Evolutionary conservation across 2,888 invertebrate genomes (phyloP), one percentile per base, ranked within the genome.

Genomic region (Lucinisca nassula): DNA sequence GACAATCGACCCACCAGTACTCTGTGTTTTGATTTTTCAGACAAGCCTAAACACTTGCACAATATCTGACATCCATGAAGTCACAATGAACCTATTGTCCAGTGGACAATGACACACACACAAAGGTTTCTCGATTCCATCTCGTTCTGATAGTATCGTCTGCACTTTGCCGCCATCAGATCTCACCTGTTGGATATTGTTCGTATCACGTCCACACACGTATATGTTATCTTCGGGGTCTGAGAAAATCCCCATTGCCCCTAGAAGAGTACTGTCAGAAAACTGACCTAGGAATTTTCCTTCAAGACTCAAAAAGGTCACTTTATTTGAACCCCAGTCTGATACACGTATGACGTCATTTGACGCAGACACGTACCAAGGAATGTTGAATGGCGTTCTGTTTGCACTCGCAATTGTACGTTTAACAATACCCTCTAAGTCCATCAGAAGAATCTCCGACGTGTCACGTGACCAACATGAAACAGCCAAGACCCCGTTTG

Each of bases 41-140:
- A 82, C 79, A 8, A 90, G 61, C 82, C 67, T 85, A 67, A 82
- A 90, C 12, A 90, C 79, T 40, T 58, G 70, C 10, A 90, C 81
- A 73, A 78, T 87, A 76, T 90, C 90, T 14, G 90, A 90, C 90
- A 90, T 90, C 90, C 87, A 88, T 76, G 85, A 88, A 72, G 90
- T 86, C 76, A 90, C 84, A 0, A 90, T 74, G 38, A 90, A 80
- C 74, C 85, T 81, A 73, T 90, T 85, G 75, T 90, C 88, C 10
- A 77, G 17, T 24, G 75, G 32, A 38, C 87, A 77, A 73, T 87
- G 84, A 32, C 84, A 74, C 1, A 90, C 79, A 32, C 82, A 79
- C n/a, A 90, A 72, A 4, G 90, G 90, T 61, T 88, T 82, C n/a
- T 55, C 51, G 37, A 90, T 73, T 12, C 90, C 90, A 35, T 90